A percentile compares a stretch with the other conserved stretches of the same genome.
These are phyloP conservation scores for Cryptocheilus praepositus DNA, from an alignment of 2,888 invertebrate genomes.

Conservation along the genomic window DNA sequence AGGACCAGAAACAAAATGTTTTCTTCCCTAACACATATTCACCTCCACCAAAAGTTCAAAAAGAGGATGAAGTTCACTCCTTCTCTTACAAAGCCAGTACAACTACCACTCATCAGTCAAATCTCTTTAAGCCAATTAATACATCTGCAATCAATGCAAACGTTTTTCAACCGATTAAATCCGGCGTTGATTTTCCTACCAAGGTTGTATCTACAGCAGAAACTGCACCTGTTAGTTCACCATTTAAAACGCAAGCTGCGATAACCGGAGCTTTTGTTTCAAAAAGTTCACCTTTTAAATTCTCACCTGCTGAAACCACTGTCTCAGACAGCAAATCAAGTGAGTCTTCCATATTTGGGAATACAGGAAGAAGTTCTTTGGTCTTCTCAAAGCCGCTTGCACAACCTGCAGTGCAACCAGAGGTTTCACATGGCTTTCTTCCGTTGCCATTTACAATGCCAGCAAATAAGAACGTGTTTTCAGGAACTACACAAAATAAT, in stretches of 20 bases:
- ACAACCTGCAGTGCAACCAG: too few relatives aligned
- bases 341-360: background rate
- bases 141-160: conserved; percentile 12
- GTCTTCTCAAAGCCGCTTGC: background rate
- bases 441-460: conserved; percentile 36
- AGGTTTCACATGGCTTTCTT: background rate
- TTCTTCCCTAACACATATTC: too few relatives aligned
- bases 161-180: conserved; percentile 7
- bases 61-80: too few relatives aligned
- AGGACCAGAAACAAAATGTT: conserved; percentile 5
- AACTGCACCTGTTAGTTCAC: background rate
- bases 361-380: background rate
- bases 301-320: background rate
- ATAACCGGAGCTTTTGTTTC: background rate
- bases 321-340: background rate
- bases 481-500: conserved; percentile 36
- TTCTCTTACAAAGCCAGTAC: conserved; percentile 9
- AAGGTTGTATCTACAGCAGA: background rate
- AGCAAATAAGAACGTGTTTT: conserved; percentile 49
- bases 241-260: background rate
- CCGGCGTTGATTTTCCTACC: conserved; percentile 13
- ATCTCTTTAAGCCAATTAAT: conserved; percentile 9
- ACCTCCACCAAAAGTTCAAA: background rate
- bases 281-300: background rate
- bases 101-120: background rate